Percentiles rank a stretch among this genome's conserved stretches.
Evolutionary conservation across 2,888 invertebrate genomes (phyloP).

Genomic region (Exephanes ischioxanthus): DNA sequence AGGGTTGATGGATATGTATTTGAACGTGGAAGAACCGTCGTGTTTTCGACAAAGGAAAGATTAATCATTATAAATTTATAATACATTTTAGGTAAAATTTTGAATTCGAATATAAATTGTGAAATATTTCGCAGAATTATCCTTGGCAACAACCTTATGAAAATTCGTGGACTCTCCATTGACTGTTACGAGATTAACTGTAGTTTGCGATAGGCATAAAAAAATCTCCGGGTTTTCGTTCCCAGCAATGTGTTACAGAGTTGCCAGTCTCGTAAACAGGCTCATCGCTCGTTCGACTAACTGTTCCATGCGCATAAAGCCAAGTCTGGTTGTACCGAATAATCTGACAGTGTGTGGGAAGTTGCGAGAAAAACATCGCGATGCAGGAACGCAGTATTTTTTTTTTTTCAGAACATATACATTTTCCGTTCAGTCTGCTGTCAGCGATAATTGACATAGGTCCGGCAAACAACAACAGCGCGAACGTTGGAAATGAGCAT

Average conservation of each 20-base stretch:
- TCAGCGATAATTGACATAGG: slow-evolving; percentile 11
- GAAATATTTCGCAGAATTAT: too few species aligned
- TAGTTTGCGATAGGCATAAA: too few species aligned
- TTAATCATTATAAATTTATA: too few species aligned
- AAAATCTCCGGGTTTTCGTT: background rate
- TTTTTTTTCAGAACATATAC: background rate
- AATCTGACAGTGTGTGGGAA: background rate
- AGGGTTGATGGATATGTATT: too few species aligned
- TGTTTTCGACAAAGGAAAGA: too few species aligned
- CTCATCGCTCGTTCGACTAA: slow-evolving; percentile 1
- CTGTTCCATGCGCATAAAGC: background rate
- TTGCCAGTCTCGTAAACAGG: background rate
- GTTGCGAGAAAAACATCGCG: slow-evolving; percentile 7
- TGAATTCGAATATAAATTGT: too few species aligned
- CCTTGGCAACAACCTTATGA: too few species aligned
- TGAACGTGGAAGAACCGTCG: too few species aligned
- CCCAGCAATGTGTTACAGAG: background rate
- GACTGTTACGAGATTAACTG: too few species aligned
- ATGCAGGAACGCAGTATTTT: background rate
- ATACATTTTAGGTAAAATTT: too few species aligned
- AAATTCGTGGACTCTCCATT: too few species aligned
- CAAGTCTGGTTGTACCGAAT: slow-evolving; percentile 1
- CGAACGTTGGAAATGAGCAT: slow-evolving; percentile 17
- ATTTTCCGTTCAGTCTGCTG: slow-evolving; percentile 2
- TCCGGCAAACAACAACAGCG: slow-evolving; percentile 31